Percentiles rank a stretch among this genome's conserved stretches.
phyloP scores from a whole-genome alignment of 1,140 invertebrate genomes.

The Myzus persicae region DNA sequence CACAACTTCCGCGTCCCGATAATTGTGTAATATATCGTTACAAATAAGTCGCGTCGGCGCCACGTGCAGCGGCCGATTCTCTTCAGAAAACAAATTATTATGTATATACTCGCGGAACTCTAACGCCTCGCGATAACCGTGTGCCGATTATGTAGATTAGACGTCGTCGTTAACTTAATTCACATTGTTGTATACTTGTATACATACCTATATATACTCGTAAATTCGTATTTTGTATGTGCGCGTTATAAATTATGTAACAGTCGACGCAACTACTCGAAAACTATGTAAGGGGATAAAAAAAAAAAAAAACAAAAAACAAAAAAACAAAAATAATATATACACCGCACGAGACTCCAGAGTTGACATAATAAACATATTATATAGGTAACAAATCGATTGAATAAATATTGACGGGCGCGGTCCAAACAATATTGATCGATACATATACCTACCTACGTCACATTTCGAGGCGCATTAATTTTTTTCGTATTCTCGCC shows the following conservation, averaged over 20 bases:
- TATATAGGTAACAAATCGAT: constrained; percentile 10
- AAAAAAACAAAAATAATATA: not conserved
- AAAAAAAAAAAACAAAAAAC: no score
- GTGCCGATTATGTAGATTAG: constrained; percentile 35
- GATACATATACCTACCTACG: not conserved
- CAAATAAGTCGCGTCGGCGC: not conserved
- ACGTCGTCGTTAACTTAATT: constrained; percentile 25
- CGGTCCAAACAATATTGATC: not conserved
- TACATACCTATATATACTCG: not conserved
- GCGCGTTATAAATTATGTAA: constrained; percentile 37
- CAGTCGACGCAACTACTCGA: not conserved
- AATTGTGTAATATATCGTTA: not conserved
- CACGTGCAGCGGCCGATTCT: not conserved
- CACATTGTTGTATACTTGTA: not conserved
- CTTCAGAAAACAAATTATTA: not conserved
- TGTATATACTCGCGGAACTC: not conserved
- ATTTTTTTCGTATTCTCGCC: not conserved
- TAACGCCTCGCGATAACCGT: not conserved
- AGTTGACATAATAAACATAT: constrained; percentile 17
- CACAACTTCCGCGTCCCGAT: not conserved
- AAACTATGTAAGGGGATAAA: constrained; percentile 26
- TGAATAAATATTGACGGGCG: not conserved
- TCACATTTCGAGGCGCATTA: not conserved
- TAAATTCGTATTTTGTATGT: not conserved
- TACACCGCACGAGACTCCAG: not conserved